Percentiles rank a stretch among this genome's conserved stretches.
phyloP scores from a whole-genome alignment of 53 echinoderm and acorn worm genomes.

The Crossaster papposus region DNA sequence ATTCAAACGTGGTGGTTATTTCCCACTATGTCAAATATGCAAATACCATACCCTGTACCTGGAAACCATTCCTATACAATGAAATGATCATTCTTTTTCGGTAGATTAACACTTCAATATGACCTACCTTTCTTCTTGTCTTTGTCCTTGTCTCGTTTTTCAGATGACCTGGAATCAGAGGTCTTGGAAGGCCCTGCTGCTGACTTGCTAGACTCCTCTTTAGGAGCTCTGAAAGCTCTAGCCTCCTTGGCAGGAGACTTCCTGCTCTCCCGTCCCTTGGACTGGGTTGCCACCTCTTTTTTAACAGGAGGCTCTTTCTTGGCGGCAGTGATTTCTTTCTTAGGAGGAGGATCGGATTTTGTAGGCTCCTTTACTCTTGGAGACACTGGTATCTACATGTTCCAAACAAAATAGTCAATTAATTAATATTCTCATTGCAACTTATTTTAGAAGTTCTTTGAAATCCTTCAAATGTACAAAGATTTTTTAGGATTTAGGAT shows the following conservation, averaged over 20 bases:
- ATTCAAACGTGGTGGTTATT: no score
- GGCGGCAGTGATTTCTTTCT: slow-evolving; percentile 32
- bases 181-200: slow-evolving; percentile 15
- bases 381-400: slow-evolving; percentile 64
- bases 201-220: slow-evolving; percentile 15
- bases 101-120: neutral
- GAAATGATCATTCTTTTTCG: neutral
- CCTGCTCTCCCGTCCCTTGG: slow-evolving; percentile 33
- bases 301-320: slow-evolving; percentile 30
- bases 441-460: no score
- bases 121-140: slow-evolving; percentile 70
- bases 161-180: slow-evolving; percentile 11
- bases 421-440: no score
- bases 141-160: slow-evolving; percentile 41
- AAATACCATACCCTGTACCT: no score
- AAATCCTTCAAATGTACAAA: no score
- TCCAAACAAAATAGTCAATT: neutral
- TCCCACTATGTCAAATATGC: no score
- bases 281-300: neutral
- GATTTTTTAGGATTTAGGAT: no score
- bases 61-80: no score
- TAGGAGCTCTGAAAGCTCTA: slow-evolving; percentile 1
- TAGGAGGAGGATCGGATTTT: slow-evolving; percentile 18
- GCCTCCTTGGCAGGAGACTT: slow-evolving; percentile 33
- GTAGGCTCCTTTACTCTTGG: slow-evolving; percentile 68